Base-by-base conservation (phyloP, 92 coral and sea anemone species). In the Muricea muricata region DNA sequence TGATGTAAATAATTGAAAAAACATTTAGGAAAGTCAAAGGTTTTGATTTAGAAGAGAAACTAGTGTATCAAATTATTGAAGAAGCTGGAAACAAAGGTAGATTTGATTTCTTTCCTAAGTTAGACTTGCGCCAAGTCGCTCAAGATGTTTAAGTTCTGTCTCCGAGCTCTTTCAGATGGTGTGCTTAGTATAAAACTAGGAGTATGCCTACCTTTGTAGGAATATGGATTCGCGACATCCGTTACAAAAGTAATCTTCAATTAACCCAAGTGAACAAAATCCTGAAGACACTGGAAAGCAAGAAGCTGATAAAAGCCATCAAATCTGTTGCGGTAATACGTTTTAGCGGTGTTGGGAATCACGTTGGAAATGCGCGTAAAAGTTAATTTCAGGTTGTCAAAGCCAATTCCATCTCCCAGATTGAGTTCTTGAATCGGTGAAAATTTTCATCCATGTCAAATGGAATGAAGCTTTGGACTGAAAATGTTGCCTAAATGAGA, bases 61-160 rank as follows among this genome's bases (percentile, higher is more conserved):
- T 97, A 28, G 97, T 97, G 37, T 97, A 93, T 89, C 99, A 97
- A 66, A 94, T 93, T 4, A 97, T 97, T 57, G 99, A 97, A 73
- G 99, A 94, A 82, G 94, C 99, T 77, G 93, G 96, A 50, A 97
- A 94, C 76, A 97, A 97, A 91, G 99, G 99, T 97, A 85, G 13
- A 6, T 4, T 30, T 54, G 21, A 31, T 24, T 26, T 37, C 42
- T 20, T 40, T 82, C 56, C 9, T 37, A 37, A n/a, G n/a, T n/a
- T n/a, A n/a, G n/a, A n/a, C n/a, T n/a, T n/a, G n/a, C n/a, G n/a
- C n/a, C n/a, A n/a, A n/a, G n/a, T n/a, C n/a, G n/a, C n/a, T n/a
- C n/a, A n/a, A n/a, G n/a, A n/a, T n/a, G n/a, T n/a, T n/a, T n/a
- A n/a, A n/a, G n/a, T n/a, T n/a, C n/a, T n/a, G n/a, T n/a, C n/a